These are phyloP conservation scores for Andrena cerasifolii DNA, from an alignment of 1,140 invertebrate genomes.

Conservation along the genomic window DNA sequence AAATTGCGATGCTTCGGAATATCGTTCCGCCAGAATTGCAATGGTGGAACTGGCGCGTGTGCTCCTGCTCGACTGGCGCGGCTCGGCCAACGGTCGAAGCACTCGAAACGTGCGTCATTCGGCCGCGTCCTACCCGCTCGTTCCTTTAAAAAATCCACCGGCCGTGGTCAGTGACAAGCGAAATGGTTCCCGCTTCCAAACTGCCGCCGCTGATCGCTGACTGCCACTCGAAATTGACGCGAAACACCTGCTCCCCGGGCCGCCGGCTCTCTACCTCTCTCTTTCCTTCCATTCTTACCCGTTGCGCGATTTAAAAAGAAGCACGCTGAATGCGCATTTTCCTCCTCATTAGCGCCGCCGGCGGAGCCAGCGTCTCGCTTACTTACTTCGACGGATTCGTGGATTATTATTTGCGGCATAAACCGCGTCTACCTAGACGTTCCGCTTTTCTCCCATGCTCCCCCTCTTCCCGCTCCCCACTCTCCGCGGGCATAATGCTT, in stretches of 20 bases:
- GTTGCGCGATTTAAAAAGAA: background rate
- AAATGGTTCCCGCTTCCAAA: slow-evolving; percentile 20
- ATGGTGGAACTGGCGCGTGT: too few species aligned
- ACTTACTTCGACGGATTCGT: slow-evolving; percentile 1
- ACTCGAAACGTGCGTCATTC: background rate
- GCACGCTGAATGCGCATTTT: background rate
- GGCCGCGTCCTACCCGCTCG: background rate
- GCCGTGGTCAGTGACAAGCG: slow-evolving; percentile 68
- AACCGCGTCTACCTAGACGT: background rate
- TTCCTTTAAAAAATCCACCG: slow-evolving; percentile 3
- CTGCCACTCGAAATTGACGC: too few species aligned
- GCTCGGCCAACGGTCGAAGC: background rate
- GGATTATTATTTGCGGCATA: background rate
- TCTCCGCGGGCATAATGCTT: background rate
- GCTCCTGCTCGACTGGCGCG: too few species aligned
- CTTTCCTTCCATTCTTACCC: background rate
- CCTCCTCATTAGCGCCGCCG: background rate
- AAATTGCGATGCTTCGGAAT: too few species aligned
- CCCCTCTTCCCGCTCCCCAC: background rate
- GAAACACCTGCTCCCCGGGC: background rate
- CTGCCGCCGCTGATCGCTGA: too few species aligned
- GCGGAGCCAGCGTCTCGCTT: background rate
- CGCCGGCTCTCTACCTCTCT: background rate
- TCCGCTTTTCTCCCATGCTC: background rate
- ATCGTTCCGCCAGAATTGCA: too few species aligned